Conservation (phyloP, 2,888 invertebrate species). For the Drosophila mimica region DNA sequence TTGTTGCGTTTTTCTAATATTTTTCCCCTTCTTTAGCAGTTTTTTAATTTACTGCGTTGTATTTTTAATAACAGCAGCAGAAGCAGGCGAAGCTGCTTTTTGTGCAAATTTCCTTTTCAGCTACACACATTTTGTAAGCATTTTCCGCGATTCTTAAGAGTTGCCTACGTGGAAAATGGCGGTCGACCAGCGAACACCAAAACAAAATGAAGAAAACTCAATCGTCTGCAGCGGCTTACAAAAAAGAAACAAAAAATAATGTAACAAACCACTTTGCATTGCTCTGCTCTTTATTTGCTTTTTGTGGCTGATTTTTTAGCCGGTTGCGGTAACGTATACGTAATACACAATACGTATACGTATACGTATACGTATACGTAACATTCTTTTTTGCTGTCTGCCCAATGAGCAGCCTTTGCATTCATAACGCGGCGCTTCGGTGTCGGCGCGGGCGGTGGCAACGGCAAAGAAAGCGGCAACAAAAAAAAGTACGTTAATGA, state of each 20-base stretch:
- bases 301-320: slow-evolving; percentile 15
- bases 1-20: slow-evolving; percentile 64
- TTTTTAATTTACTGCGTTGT: slow-evolving; percentile 70
- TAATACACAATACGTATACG: slow-evolving; percentile 52
- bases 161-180: slow-evolving; percentile 66
- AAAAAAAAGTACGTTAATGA: slow-evolving; percentile 67
- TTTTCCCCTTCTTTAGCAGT: slow-evolving; percentile 34
- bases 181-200: slow-evolving; percentile 47
- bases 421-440: slow-evolving; percentile 57
- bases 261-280: slow-evolving; percentile 62
- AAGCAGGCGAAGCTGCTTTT: slow-evolving; percentile 22
- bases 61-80: slow-evolving; percentile 63
- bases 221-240: slow-evolving; percentile 59
- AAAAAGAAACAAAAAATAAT: slow-evolving; percentile 4
- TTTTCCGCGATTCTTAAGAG: slow-evolving; percentile 57
- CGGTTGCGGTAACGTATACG: slow-evolving; percentile 60
- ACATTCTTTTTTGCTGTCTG: slow-evolving; percentile 59
- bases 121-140: slow-evolving; percentile 43
- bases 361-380: slow-evolving; percentile 31
- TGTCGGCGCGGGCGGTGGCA: neutral
- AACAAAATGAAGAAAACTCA: slow-evolving; percentile 72
- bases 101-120: slow-evolving; percentile 34
- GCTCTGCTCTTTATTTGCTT: slow-evolving; percentile 31
- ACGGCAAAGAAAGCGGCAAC: slow-evolving; percentile 4
- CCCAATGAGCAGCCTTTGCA: slow-evolving; percentile 65